phyloP scores from a whole-genome alignment of 2,113 vertebrate genomes.

The Boulengerochromis microlepis region DNA sequence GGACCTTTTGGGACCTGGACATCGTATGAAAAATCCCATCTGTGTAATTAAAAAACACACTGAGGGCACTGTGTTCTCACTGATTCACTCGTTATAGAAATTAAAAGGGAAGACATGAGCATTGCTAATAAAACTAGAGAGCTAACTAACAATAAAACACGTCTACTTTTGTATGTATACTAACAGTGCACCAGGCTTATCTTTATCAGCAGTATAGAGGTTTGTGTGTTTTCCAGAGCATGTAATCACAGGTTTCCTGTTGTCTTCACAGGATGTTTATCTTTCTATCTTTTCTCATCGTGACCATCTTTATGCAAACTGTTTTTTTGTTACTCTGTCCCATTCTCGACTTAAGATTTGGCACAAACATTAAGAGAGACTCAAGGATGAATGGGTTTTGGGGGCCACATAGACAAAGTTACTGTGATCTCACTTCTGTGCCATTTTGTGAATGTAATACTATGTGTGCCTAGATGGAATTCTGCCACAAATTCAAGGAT shows the following conservation, averaged over 20 bases:
- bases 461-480: not conserved
- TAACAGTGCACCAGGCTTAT: constrained; percentile 14
- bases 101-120: constrained; percentile 7
- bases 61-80: not conserved
- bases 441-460: not conserved
- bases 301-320: not conserved
- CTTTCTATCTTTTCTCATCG: not conserved
- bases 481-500: not conserved
- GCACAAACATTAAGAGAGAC: not conserved
- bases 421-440: not conserved
- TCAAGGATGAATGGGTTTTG: not conserved
- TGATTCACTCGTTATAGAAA: not conserved
- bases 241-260: not conserved
- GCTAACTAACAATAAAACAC: not conserved
- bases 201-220: not conserved
- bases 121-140: constrained; percentile 11
- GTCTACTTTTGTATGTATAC: not conserved
- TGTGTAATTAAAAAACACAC: constrained; percentile 17
- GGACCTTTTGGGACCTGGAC: constrained; percentile 38
- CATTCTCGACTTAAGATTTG: not conserved
- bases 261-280: not conserved
- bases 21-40: constrained; percentile 29
- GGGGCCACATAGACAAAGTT: not conserved
- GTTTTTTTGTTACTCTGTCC: not conserved
- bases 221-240: not conserved